A percentile compares a stretch with the other conserved stretches of the same genome.
Evolutionary conservation across 2,888 invertebrate species (phyloP).

Genomic region (Dynastes hyllus): DNA sequence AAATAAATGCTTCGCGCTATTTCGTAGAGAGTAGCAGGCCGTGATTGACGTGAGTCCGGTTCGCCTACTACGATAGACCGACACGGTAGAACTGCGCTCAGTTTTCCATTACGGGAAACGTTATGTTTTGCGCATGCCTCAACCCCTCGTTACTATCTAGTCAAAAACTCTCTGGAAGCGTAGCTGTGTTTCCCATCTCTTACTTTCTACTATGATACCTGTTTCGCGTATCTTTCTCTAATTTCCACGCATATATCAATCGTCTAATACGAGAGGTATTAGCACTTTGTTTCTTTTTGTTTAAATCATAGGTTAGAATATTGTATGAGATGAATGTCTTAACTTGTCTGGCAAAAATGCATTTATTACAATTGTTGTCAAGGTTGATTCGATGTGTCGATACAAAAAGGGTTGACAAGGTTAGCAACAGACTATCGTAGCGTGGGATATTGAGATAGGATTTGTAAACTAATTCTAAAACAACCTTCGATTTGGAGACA

Average conservation of each 20-base stretch:
- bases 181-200: slow-evolving; percentile 44
- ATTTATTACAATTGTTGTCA: too few species aligned
- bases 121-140: slow-evolving; percentile 58
- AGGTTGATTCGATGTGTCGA: too few species aligned
- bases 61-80: slow-evolving; percentile 58
- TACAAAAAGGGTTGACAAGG: too few species aligned
- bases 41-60: slow-evolving; percentile 31
- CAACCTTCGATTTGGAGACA: too few species aligned
- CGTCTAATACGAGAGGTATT: too few species aligned
- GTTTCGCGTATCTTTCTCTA: background rate
- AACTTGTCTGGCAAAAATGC: too few species aligned
- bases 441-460: too few species aligned
- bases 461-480: too few species aligned
- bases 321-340: too few species aligned
- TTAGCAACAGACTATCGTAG: too few species aligned
- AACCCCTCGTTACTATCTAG: slow-evolving; percentile 61
- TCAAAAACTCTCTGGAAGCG: slow-evolving; percentile 49
- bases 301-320: too few species aligned
- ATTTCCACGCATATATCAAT: background rate
- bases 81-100: slow-evolving; percentile 65
- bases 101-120: slow-evolving; percentile 56
- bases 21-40: background rate
- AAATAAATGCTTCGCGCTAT: background rate
- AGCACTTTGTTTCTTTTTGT: too few species aligned
- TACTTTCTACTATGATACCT: background rate